Base-by-base conservation (phyloP, 30 jellyfish, hydroid and myxozoan species). In the Pseudorhiza aurosa region DNA sequence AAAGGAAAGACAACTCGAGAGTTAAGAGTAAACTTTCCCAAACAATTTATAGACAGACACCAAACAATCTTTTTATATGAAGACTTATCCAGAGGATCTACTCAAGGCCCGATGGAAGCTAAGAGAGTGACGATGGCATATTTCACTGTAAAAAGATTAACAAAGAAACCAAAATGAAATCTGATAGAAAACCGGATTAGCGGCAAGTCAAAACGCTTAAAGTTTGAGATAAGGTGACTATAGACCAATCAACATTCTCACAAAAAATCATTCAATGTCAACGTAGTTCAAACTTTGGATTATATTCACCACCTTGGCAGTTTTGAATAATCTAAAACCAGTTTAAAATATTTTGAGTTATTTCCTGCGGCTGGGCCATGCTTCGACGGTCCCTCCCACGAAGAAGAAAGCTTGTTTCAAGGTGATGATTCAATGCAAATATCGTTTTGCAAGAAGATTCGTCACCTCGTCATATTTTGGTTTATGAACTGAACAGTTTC, bases 141-240 rank as follows among this genome's bases (percentile, higher is more conserved):
- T 53, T 53, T 53, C 67, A 53, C 24, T 36, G 22, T 8, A 36
- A 21, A 22, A 21, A 53, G 67, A 53, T 53, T 53, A 53, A 53
- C 67, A 53, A 53, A 53, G 24, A 53, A 53, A 53, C 67, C 67
- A 53, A 53, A 21, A 53, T 53, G 67, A 53, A 53, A 53, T 53
- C 67, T 53, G 67, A 53, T 53, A 53, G 67, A 14, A 18, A 53
- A 53, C 10, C 24, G 67, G 67, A 53, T 53, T 53, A 53, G 67
- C 36, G 33, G 67, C 67, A 53, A 4, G 4, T 4, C 33, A 53
- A 53, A n/a, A 53, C 67, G 33, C 37, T 53, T 1, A 36, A 53
- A 53, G n/a, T 53, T 53, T 6, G 14, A 53, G 67, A 53, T 53
- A 53, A 53, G 67, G 22, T 18, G 24, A 53, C 24, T 53, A 33